phyloP scores from a whole-genome alignment of 1,140 invertebrate genomes.

The Heliconius hewitsoni region DNA sequence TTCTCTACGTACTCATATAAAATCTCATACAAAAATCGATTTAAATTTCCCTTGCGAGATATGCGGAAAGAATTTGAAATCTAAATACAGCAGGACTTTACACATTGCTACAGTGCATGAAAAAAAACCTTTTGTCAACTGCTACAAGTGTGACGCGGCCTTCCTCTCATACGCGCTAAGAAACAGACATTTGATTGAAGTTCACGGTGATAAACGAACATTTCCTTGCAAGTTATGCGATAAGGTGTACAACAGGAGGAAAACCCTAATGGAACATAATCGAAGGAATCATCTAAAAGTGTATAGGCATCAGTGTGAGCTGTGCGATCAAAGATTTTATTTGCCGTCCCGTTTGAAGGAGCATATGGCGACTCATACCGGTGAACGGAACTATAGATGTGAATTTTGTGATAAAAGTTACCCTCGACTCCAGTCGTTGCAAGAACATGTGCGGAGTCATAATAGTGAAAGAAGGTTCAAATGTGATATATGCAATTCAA shows the following conservation, averaged over 20 bases:
- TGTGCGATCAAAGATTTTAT: conserved; percentile 70
- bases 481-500: conserved; percentile 59
- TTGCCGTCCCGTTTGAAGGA: conserved; percentile 67
- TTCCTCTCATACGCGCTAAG: conserved; percentile 66
- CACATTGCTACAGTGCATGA: conserved; percentile 67
- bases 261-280: conserved; percentile 70
- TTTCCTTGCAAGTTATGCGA: conserved; percentile 71
- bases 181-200: conserved; percentile 67
- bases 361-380: conserved; percentile 72
- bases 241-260: conserved; percentile 70
- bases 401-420: conserved; percentile 73
- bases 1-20: conserved; percentile 63
- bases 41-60: conserved; percentile 64
- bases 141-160: conserved; percentile 68
- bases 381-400: conserved; percentile 68
- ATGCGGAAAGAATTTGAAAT: conserved; percentile 71
- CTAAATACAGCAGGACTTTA: conserved; percentile 63
- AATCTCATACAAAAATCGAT: conserved; percentile 62
- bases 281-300: conserved; percentile 69
- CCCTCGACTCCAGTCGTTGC: conserved; percentile 62
- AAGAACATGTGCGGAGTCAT: conserved; percentile 64
- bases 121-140: conserved; percentile 67
- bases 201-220: conserved; percentile 65
- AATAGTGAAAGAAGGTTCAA: conserved; percentile 58
- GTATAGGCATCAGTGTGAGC: conserved; percentile 64